These are phyloP conservation scores for Mechanitis messenoides DNA, from an alignment of 2,888 invertebrate species.

Conservation along the genomic window DNA sequence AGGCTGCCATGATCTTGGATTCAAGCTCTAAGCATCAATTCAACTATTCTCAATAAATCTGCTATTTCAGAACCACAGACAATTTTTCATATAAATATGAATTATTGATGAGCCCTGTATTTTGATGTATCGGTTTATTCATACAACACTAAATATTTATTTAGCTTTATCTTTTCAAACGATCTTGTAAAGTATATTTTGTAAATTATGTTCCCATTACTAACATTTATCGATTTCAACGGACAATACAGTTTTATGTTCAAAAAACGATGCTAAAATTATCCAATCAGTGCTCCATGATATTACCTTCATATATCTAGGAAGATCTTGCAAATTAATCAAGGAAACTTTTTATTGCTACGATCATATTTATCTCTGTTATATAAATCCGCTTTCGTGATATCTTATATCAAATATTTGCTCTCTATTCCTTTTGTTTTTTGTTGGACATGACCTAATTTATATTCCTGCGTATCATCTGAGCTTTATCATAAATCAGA, in stretches of 20 bases:
- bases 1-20: neutral
- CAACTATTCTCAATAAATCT: slow-evolving; percentile 4
- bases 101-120: slow-evolving; percentile 4
- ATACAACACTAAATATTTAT: slow-evolving; percentile 1
- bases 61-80: neutral
- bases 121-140: slow-evolving; percentile 2
- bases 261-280: too few relatives aligned
- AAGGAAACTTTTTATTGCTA: slow-evolving; percentile 24
- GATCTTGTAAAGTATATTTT: too few relatives aligned
- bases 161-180: neutral
- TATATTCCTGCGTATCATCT: slow-evolving; percentile 22
- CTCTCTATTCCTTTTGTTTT: slow-evolving; percentile 23
- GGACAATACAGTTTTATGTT: neutral
- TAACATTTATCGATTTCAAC: neutral
- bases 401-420: slow-evolving; percentile 28
- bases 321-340: slow-evolving; percentile 25
- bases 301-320: slow-evolving; percentile 11
- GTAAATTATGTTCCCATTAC: neutral
- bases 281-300: slow-evolving; percentile 2
- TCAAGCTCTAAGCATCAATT: neutral
- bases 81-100: slow-evolving; percentile 3
- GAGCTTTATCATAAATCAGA: slow-evolving; percentile 23
- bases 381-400: slow-evolving; percentile 31
- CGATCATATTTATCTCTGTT: slow-evolving; percentile 18
- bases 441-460: slow-evolving; percentile 28